Evolutionary conservation across 2,113 vertebrate genomes (phyloP), one percentile per base, ranked within the genome.

Genomic region (Chloebia gouldiae): DNA sequence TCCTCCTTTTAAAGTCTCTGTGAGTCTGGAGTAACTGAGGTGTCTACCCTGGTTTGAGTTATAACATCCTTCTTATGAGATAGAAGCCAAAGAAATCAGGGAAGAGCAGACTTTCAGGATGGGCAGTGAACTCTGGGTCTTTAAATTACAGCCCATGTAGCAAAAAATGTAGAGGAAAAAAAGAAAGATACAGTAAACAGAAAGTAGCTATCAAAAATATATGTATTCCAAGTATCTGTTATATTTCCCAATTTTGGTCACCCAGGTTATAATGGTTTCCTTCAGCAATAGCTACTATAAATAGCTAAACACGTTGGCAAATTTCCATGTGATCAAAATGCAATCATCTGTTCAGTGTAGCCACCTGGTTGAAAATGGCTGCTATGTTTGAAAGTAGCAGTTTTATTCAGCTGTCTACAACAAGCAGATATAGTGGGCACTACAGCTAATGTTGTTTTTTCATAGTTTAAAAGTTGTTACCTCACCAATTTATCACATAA

Each of bases 221-320:
- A 31, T 0, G 0, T 59, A 54, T 37, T 11, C 6, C 17, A 42
- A 0, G 0, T 45, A 63, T 11, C 8, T 63, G 17, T 73, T 77
- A 35, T 5, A 53, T 4, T 28, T 77, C 18, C 15, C 14, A 47
- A 31, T 54, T 83, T 54, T 54, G 31, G 8, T 59, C 39, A 40
- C 22, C 27, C 3, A 9, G 15, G 22, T 80, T 42, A 15, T 33
- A 14, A 47, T 39, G 17, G 10, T 64, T 94, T 64, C 61, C 3
- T 2, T 31, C 59, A 86, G 15, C 13, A 73, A 16, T 25, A 40
- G 13, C 57, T 25, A 30, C 44, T 81, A 20, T 40, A 93, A 91
- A 90, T 20, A 87, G n/a, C 50, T 82, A 54, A 82, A 79, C 0
- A 1, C 17, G 19, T 5, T 24, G 13, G 21, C 9, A 94, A 68